Evolutionary conservation across 2,888 invertebrate species (phyloP), one percentile per base, ranked within the genome.

Genomic region (Drosophila ezoana): DNA sequence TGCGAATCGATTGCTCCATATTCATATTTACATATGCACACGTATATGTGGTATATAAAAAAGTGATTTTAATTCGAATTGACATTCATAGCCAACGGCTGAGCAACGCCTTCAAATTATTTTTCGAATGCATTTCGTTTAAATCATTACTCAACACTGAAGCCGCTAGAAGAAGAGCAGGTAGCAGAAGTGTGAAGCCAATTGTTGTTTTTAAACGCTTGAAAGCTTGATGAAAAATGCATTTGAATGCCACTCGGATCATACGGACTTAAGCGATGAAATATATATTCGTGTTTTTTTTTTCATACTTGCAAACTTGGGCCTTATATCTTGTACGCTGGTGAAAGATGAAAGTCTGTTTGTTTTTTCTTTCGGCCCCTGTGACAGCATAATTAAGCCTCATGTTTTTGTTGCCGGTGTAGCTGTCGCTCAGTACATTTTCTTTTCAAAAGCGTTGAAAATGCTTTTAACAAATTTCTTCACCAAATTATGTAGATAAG

Each of bases 211-310:
- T 32, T 11, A 43, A 35, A 57, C 60, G 53, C 41, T 52, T 56
- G 32, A 35, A 35, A 23, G 35, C 44, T 16, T 61, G 58, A 61
- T 59, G 63, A 61, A 58, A 49, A 72, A 68, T 70, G 68, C 72
- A 78, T 72, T 70, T 75, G 76, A 84, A 84, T 84, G 76, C 76
- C 81, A 79, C 82, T 85, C 79, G 79, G 84, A 60, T 86, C 86
- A 75, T 77, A 72, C 79, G 86, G 85, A 87, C 85, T 86, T 85
- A 86, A 85, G 82, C 82, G 86, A 85, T 89, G 87, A 89, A 74
- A 78, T 47, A 33, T 82, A 73, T 76, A 76, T 80, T 78, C 77
- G 64, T 66, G 70, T 72, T 70, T 70, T 62, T 62, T 66, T 70
- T 64, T 67, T 65, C 69, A 67, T 68, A 64, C 67, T 69, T 62